These are phyloP conservation scores for Schizopygopsis pylzovi DNA, from an alignment of 2,797 vertebrate genomes.

Conservation along the genomic window DNA sequence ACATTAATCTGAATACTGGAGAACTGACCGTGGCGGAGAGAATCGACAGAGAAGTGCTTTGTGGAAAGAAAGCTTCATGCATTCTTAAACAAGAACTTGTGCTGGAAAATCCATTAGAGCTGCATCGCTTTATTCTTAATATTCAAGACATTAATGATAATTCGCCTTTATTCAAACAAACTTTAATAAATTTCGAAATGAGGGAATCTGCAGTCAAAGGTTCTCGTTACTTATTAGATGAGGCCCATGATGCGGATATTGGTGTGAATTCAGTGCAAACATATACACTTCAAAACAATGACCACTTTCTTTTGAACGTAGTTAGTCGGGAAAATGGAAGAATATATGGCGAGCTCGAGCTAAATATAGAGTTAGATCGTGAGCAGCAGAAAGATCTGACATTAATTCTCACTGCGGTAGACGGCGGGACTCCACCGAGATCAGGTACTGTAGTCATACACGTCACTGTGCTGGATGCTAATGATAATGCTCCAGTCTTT, in stretches of 20 bases:
- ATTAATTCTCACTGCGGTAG: too few relatives aligned
- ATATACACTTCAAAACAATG: constrained; percentile 66
- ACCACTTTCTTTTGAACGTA: constrained; percentile 67
- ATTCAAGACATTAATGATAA: constrained; percentile 57
- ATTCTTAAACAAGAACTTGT: constrained; percentile 29
- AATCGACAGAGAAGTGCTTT: constrained; percentile 52
- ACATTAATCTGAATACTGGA: too few relatives aligned
- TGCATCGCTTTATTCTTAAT: constrained; percentile 4
- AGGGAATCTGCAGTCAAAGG: constrained; percentile 64
- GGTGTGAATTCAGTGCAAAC: constrained; percentile 66
- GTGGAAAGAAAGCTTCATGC: constrained; percentile 37
- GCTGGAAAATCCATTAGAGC: constrained; percentile 39
- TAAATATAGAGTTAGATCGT: background rate
- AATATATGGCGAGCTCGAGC: constrained; percentile 34
- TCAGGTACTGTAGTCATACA: constrained; percentile 4
- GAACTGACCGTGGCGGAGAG: too few relatives aligned
- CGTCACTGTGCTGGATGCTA: constrained; percentile 4
- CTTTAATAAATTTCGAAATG: constrained; percentile 65
- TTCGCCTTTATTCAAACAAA: constrained; percentile 63
- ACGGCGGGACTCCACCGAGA: too few relatives aligned
- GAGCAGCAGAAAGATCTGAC: too few relatives aligned
- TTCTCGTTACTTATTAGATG: constrained; percentile 65
- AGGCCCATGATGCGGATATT: constrained; percentile 68
- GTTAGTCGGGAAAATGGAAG: constrained; percentile 9
- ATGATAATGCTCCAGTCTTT: constrained; percentile 8